Evolutionary conservation across 2,888 invertebrate genomes (phyloP).

Genomic region (Idaea biselata): DNA sequence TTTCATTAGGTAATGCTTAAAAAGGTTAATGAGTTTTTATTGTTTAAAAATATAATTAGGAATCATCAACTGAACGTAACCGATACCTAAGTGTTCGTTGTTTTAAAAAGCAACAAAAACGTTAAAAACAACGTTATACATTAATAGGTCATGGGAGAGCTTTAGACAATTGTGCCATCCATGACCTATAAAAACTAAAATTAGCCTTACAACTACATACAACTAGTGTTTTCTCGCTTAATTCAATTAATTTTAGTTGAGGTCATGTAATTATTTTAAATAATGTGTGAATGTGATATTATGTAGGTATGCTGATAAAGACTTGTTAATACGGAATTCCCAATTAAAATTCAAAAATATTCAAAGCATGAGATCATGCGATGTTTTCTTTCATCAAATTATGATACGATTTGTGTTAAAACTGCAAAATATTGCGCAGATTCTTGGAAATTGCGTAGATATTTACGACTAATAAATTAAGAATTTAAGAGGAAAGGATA

Average conservation of each 20-base stretch:
- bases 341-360: background rate
- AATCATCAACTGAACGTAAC: too few species aligned
- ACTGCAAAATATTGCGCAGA: background rate
- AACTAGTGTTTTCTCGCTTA: background rate
- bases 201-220: background rate
- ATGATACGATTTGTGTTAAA: background rate
- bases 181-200: background rate
- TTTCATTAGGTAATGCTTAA: background rate
- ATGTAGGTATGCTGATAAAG: background rate
- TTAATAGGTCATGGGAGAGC: too few species aligned
- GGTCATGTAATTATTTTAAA: background rate
- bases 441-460: background rate
- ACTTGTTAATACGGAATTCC: background rate
- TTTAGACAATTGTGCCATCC: background rate
- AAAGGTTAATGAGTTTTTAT: background rate
- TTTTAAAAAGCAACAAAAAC: too few species aligned
- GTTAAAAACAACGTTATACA: too few species aligned
- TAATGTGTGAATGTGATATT: background rate
- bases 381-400: background rate
- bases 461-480: background rate
- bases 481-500: too few species aligned
- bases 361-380: background rate
- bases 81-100: too few species aligned
- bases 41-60: too few species aligned
- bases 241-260: background rate